These are phyloP conservation scores for Sialia sialis DNA, from an alignment of 2,113 vertebrate species.

Conservation along the genomic window DNA sequence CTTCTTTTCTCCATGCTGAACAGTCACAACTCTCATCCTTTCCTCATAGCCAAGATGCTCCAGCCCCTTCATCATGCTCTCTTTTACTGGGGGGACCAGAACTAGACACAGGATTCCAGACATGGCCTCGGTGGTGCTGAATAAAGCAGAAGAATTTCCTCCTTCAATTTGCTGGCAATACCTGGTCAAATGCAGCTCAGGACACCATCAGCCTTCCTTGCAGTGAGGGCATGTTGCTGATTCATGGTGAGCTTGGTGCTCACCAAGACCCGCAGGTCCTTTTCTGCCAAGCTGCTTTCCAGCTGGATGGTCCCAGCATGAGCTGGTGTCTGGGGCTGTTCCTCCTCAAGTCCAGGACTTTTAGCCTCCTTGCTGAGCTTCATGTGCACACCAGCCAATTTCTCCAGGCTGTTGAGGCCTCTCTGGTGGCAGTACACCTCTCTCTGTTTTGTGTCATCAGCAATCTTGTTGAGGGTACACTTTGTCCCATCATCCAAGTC, in stretches of 20 bases:
- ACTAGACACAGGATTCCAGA: background rate
- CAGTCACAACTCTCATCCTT: background rate
- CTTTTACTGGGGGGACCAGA: background rate
- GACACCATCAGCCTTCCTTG: background rate
- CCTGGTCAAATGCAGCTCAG: background rate
- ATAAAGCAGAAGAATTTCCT: background rate
- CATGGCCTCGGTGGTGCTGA: background rate
- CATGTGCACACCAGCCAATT: background rate
- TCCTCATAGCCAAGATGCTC: accelerated
- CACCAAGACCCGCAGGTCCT: background rate
- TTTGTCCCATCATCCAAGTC: background rate
- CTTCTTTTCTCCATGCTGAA: background rate
- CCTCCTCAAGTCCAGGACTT: background rate
- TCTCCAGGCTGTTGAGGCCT: background rate
- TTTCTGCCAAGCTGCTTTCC: background rate
- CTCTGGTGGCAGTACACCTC: background rate
- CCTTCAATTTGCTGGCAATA: background rate
- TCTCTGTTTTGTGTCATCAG: background rate
- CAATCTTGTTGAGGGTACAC: background rate
- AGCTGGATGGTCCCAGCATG: background rate
- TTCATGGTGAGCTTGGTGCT: background rate
- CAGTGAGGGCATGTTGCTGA: background rate
- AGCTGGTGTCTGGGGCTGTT: accelerated
- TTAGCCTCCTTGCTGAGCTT: background rate
- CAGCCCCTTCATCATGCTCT: background rate